A percentile compares a stretch with the other conserved stretches of the same genome.
Conservation (phyloP, 2,797 vertebrate genomes). For the Enteromius trimaculatus region DNA sequence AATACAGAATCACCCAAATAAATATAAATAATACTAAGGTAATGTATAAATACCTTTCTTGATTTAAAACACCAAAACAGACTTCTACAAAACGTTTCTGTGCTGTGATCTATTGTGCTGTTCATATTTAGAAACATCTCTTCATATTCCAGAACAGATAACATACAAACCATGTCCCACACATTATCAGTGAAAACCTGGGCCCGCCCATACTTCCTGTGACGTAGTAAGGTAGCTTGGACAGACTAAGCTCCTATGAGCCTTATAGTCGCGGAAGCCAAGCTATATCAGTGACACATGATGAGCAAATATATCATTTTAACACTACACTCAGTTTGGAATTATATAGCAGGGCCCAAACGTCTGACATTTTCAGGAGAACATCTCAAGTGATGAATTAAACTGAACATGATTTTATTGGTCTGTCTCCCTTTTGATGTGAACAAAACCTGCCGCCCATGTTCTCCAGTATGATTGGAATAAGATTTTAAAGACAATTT, state of each 20-base stretch:
- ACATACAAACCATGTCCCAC: background rate
- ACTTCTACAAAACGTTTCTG: background rate
- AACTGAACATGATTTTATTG: background rate
- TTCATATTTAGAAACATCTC: slow-evolving; percentile 11
- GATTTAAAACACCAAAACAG: background rate
- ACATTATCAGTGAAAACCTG: background rate
- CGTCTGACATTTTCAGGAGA: background rate
- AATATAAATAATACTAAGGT: background rate
- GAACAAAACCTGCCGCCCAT: background rate
- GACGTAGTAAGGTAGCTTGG: too few relatives aligned
- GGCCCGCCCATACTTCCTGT: too few relatives aligned
- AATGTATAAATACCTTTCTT: background rate
- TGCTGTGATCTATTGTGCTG: background rate
- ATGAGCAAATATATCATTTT: background rate
- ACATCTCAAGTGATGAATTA: background rate
- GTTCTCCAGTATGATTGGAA: background rate
- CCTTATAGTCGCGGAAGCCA: too few relatives aligned
- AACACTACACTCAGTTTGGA: background rate
- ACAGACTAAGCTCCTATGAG: too few relatives aligned
- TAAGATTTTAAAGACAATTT: too few relatives aligned
- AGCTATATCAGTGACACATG: background rate
- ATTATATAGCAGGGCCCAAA: background rate
- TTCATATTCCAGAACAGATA: slow-evolving; percentile 4
- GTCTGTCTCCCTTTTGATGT: background rate
- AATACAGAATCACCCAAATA: background rate